Conservation (phyloP, 1,140 invertebrate genomes). For the Camponotus pennsylvanicus region DNA sequence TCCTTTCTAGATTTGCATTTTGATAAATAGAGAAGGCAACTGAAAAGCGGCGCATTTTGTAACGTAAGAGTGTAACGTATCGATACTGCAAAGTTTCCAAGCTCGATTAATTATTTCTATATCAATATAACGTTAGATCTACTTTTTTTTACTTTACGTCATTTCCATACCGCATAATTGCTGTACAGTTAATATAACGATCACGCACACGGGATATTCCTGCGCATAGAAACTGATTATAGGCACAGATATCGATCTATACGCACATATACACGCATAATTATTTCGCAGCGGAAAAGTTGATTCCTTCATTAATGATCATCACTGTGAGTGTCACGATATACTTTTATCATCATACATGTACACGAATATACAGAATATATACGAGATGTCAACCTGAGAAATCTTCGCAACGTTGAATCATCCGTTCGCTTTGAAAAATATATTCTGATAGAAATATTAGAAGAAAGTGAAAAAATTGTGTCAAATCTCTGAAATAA, state of each 20-base stretch:
- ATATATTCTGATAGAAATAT: background rate
- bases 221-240: constrained; percentile 1
- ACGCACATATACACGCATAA: constrained; percentile 59
- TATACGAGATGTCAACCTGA: constrained; percentile 6
- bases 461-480: background rate
- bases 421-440: background rate
- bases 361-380: constrained; percentile 11
- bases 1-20: constrained; percentile 49
- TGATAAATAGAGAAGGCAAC: constrained; percentile 22
- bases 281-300: constrained; percentile 20
- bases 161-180: constrained; percentile 4
- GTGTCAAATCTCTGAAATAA: background rate
- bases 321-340: constrained; percentile 32
- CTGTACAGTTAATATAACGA: constrained; percentile 5
- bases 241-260: constrained; percentile 36
- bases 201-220: constrained; percentile 17
- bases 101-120: constrained; percentile 35
- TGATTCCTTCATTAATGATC: constrained; percentile 38
- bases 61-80: constrained; percentile 37
- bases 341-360: constrained; percentile 27
- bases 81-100: constrained; percentile 19
- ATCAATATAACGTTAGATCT: constrained; percentile 12
- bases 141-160: constrained; percentile 35
- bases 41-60: constrained; percentile 20
- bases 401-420: constrained; percentile 38